Percentiles rank a stretch among this genome's conserved stretches.
Conservation (phyloP, 1,140 invertebrate species). For the Drosophila busckii region DNA sequence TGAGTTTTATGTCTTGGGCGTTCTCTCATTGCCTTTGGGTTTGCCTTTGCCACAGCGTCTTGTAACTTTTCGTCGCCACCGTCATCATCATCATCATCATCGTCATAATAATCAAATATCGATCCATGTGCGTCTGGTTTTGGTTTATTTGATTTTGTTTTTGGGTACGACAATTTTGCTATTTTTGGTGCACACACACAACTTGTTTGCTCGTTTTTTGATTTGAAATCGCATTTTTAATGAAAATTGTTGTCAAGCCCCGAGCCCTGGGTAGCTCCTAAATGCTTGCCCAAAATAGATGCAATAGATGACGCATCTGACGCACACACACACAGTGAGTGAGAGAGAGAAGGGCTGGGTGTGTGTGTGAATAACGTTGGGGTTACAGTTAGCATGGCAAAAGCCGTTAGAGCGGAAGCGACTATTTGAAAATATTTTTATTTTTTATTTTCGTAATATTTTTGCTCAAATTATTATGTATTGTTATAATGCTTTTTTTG, state of each 20-base stretch:
- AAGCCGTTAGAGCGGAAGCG: constrained; percentile 43
- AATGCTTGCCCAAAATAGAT: constrained; percentile 47
- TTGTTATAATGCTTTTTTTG: constrained; percentile 59
- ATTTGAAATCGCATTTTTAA: constrained; percentile 40
- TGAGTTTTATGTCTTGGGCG: constrained; percentile 46
- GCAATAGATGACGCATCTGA: constrained; percentile 69
- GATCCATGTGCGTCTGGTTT: constrained; percentile 77
- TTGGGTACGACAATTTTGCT: constrained; percentile 52
- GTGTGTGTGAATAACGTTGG: background rate
- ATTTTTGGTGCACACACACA: no score
- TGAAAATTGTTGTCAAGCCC: constrained; percentile 33
- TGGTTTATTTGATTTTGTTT: constrained; percentile 26
- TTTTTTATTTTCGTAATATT: constrained; percentile 51
- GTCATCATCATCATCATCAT: constrained; percentile 29
- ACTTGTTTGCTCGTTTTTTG: constrained; percentile 45
- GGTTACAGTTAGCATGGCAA: no score
- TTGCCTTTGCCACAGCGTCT: constrained; percentile 39
- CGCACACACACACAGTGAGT: constrained; percentile 16
- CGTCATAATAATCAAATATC: constrained; percentile 78
- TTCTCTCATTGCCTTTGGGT: constrained; percentile 11
- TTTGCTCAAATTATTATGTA: constrained; percentile 72
- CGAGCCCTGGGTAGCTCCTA: constrained; percentile 12
- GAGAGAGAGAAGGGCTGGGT: no score
- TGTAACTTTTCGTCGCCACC: constrained; percentile 35
- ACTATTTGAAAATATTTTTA: constrained; percentile 62